A percentile compares a stretch with the other conserved stretches of the same genome.
Evolutionary conservation across 2,113 vertebrate species (phyloP).

Genomic region (Salvelinus fontinalis): DNA sequence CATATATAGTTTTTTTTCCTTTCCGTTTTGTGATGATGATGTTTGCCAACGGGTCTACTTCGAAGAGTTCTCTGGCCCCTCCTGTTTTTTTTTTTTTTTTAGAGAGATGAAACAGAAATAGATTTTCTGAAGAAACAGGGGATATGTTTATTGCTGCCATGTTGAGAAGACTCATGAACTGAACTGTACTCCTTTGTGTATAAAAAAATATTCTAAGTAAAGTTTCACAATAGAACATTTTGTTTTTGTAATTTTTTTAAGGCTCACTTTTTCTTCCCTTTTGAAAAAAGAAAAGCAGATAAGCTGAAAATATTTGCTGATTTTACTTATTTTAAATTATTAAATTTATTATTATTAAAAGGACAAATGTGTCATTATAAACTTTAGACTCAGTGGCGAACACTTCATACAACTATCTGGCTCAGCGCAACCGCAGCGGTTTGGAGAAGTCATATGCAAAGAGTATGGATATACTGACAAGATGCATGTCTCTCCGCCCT

Average conservation of each 20-base stretch:
- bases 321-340: too few relatives aligned
- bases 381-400: neutral
- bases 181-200: slow-evolving; percentile 93
- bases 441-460: too few relatives aligned
- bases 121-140: slow-evolving; percentile 35
- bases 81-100: slow-evolving; percentile 6
- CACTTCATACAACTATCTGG: too few relatives aligned
- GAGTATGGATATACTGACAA: too few relatives aligned
- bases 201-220: slow-evolving; percentile 91
- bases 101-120: slow-evolving; percentile 30
- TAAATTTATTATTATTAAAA: neutral
- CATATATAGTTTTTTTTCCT: slow-evolving; percentile 31
- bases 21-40: slow-evolving; percentile 24
- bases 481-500: too few relatives aligned
- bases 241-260: neutral
- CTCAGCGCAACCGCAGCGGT: too few relatives aligned
- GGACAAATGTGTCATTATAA: neutral
- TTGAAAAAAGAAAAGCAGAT: neutral
- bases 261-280: neutral
- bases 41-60: slow-evolving; percentile 33
- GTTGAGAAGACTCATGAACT: slow-evolving; percentile 56
- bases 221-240: slow-evolving; percentile 87
- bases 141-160: slow-evolving; percentile 46
- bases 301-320: too few relatives aligned
- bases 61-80: slow-evolving; percentile 12